These are phyloP conservation scores for Lordiphosa fenestrarum DNA, from an alignment of 2,888 invertebrate species.

Conservation along the genomic window DNA sequence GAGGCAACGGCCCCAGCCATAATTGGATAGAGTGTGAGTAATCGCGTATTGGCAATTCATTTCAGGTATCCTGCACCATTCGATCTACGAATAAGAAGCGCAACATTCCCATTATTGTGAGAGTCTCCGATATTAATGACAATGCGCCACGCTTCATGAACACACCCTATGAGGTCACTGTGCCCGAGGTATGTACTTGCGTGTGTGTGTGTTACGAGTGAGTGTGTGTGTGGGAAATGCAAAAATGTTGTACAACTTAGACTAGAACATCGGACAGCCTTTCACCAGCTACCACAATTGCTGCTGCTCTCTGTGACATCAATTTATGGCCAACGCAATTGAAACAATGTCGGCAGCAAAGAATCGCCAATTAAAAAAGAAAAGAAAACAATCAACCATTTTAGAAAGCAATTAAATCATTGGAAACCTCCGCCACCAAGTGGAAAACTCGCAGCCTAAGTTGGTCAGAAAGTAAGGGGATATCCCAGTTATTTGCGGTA, in stretches of 20 bases:
- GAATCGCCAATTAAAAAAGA: constrained; percentile 21
- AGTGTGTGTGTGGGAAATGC: constrained; percentile 24
- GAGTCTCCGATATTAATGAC: constrained; percentile 94
- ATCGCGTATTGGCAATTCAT: constrained; percentile 47
- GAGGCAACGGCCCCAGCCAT: constrained; percentile 52
- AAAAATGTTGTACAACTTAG: constrained; percentile 19
- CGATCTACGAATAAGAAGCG: constrained; percentile 89
- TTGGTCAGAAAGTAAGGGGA: constrained; percentile 7
- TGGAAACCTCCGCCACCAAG: constrained; percentile 1
- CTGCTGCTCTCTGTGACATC: constrained; percentile 2
- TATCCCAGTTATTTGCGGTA: constrained; percentile 5
- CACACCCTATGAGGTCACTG: constrained; percentile 90
- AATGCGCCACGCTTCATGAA: constrained; percentile 92
- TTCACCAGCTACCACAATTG: constrained; percentile 9
- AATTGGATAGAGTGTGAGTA: constrained; percentile 12
- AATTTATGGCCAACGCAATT: constrained; percentile 14
- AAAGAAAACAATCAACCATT: constrained; percentile 15
- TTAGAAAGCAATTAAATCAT: constrained; percentile 32
- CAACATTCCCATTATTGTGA: constrained; percentile 92
- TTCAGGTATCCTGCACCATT: constrained; percentile 91
- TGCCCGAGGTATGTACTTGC: constrained; percentile 88
- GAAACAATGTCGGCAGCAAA: constrained; percentile 7
- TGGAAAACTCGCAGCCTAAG: not conserved
- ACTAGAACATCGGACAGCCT: constrained; percentile 7
- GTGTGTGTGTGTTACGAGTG: constrained; percentile 22